phyloP scores from a whole-genome alignment of 2,888 invertebrate genomes.

The Autographa gamma region DNA sequence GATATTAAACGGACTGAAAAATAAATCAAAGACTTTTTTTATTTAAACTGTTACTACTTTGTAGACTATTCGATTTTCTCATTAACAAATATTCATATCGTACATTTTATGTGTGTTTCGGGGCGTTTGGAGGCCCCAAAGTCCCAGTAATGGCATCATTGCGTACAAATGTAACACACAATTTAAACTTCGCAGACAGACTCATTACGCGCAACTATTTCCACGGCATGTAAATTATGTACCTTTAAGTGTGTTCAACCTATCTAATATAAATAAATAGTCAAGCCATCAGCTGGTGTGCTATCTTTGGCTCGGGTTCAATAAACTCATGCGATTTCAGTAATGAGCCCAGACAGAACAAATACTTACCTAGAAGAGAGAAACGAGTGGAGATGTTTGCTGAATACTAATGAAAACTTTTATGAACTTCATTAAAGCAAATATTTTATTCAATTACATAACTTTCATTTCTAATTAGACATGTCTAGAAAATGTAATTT shows the following conservation, averaged over 20 bases:
- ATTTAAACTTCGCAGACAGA: constrained; percentile 13
- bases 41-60: background rate
- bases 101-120: background rate
- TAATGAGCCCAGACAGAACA: constrained; percentile 55
- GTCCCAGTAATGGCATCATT: constrained; percentile 13
- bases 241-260: constrained; percentile 36
- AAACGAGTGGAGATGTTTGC: constrained; percentile 18
- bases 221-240: constrained; percentile 31
- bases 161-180: constrained; percentile 1
- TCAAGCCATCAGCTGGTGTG: constrained; percentile 58
- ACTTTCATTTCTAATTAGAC: too few species aligned
- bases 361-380: constrained; percentile 27
- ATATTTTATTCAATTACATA: background rate
- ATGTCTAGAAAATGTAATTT: background rate
- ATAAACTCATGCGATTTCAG: constrained; percentile 58
- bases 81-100: background rate
- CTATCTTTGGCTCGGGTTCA: constrained; percentile 69
- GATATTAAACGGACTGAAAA: background rate
- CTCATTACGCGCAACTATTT: constrained; percentile 28
- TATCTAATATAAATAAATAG: constrained; percentile 56
- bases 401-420: constrained; percentile 14
- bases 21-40: background rate
- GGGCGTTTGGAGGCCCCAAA: background rate
- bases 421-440: constrained; percentile 5
- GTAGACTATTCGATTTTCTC: background rate